Conservation (phyloP, 2,888 invertebrate species). For the Euclidia mi region DNA sequence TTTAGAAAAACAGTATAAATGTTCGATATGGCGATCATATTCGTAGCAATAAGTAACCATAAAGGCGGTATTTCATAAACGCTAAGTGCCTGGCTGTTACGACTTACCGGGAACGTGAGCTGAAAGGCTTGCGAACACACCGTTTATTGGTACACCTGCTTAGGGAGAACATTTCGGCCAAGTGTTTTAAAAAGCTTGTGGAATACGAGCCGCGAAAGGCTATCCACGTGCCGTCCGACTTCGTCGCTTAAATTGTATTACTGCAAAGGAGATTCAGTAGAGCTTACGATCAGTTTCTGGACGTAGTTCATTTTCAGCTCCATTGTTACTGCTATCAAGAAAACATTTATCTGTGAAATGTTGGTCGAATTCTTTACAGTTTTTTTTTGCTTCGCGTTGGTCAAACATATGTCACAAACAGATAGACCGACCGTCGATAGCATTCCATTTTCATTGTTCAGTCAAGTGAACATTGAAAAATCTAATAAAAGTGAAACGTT, state of each 20-base stretch:
- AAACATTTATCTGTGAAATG: conserved; percentile 13
- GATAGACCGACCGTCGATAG: conserved; percentile 25
- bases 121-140: conserved; percentile 73
- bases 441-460: conserved; percentile 41
- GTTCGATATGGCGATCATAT: conserved; percentile 72
- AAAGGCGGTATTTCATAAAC: conserved; percentile 82
- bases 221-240: conserved; percentile 14
- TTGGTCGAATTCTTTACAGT: conserved; percentile 16
- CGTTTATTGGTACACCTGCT: conserved; percentile 83
- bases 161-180: conserved; percentile 61
- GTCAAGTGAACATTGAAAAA: conserved; percentile 41
- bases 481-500: conserved; percentile 36
- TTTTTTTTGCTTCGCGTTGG: conserved; percentile 25
- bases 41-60: conserved; percentile 81
- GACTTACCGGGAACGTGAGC: conserved; percentile 79
- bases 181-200: conserved; percentile 61
- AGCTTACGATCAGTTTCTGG: neutral
- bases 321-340: conserved; percentile 4
- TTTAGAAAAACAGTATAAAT: conserved; percentile 69
- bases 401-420: conserved; percentile 44
- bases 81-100: conserved; percentile 78
- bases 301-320: neutral
- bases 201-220: conserved; percentile 30
- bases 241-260: conserved; percentile 17
- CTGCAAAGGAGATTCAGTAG: neutral